Percentiles rank a stretch among this genome's conserved stretches.
Conservation (phyloP, 2,113 vertebrate genomes). For the Felis chaus region DNA sequence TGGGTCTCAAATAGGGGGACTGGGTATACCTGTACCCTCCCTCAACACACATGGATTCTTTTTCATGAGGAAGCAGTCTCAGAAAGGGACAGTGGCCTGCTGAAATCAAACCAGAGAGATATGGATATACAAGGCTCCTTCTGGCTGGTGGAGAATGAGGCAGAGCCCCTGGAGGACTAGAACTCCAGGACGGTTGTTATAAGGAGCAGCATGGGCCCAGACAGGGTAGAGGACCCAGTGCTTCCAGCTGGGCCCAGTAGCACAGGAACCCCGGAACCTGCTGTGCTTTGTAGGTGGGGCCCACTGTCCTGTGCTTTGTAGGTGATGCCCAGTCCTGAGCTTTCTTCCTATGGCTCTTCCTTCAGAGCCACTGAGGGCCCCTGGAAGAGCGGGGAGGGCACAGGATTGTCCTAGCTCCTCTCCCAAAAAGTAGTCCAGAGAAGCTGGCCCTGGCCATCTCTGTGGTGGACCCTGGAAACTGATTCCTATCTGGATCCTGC, state of each 20-base stretch:
- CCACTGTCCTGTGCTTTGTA: neutral
- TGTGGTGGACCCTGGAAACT: neutral
- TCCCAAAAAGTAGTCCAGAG: neutral
- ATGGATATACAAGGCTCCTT: neutral
- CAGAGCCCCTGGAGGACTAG: neutral
- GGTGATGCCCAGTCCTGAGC: neutral
- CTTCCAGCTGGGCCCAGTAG: neutral
- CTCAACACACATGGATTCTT: neutral
- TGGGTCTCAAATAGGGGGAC: neutral
- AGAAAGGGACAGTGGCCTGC: neutral
- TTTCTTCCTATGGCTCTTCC: neutral
- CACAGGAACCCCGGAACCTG: neutral
- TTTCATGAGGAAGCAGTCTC: neutral
- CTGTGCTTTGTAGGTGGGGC: neutral
- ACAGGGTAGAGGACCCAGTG: neutral
- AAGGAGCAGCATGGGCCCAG: neutral
- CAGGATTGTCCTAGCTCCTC: neutral
- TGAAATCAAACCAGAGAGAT: neutral
- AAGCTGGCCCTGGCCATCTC: neutral
- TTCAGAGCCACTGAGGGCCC: neutral
- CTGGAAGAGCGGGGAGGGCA: neutral
- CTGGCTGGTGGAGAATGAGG: neutral
- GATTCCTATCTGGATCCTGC: neutral
- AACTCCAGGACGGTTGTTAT: neutral
- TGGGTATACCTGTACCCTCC: neutral